Evolutionary conservation across 1,140 invertebrate genomes (phyloP), one percentile per base, ranked within the genome.

Genomic region (Drosophila watanabei): DNA sequence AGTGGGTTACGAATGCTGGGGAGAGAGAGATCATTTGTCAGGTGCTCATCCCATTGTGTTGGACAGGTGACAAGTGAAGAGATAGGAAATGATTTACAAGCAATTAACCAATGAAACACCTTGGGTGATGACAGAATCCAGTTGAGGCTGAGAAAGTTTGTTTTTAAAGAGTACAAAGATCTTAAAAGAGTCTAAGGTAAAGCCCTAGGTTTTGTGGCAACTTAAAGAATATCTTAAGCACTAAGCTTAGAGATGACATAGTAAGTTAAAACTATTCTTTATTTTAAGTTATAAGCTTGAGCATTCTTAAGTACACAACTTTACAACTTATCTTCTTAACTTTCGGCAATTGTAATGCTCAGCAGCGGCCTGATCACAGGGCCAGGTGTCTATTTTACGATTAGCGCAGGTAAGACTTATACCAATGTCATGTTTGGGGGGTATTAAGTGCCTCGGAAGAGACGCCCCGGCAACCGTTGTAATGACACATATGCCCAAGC

Each of bases 11-110:
- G 4, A 51, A 6, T 24, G 24, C 20, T 37, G 45, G 16, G 10
- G 45, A 24, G 18, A 41, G 18, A 41, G 20, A 35, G n/a, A 52
- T 57, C 37, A 43, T 51, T 73, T 58, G 69, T 73, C 69, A 39
- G 71, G 56, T 52, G 56, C 69, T 52, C 46, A 52, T 75, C 46
- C 59, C 37, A 73, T 75, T 73, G 71, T 51, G 56, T 72, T 52
- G 18, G 69, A 52, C 68, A 75, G 69, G 46, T 45, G 69, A 52
- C 68, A 73, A 61, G 46, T 52, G 24, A 30, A 24, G 51, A 60
- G 68, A 51, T 72, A 35, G 37, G 14, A 39, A 14, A 37, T 69
- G 68, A 69, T 69, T 70, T 57, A 70, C 49, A 56, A 57, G 37
- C 49, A 33, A 37, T 28, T 54, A 56, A 18, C 4, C 43, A 43